Evolutionary conservation across 1,140 invertebrate species (phyloP).

Genomic region (Trachelipus rathkii): DNA sequence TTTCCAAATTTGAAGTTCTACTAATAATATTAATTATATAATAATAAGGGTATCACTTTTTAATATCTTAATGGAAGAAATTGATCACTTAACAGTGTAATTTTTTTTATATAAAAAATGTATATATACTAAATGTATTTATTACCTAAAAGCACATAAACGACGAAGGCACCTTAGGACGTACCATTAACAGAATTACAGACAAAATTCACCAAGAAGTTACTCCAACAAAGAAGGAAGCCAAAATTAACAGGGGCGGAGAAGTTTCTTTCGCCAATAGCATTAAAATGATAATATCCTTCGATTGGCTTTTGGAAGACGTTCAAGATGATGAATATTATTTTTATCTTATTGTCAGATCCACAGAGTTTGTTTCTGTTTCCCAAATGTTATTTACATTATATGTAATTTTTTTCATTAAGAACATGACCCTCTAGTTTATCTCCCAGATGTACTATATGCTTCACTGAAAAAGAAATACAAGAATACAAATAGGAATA

Average conservation of each 20-base stretch:
- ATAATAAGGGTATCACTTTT: not conserved
- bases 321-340: not conserved
- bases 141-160: not conserved
- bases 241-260: not conserved
- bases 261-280: not conserved
- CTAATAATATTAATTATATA: not conserved
- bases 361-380: not conserved
- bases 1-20: not conserved
- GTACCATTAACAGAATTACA: not conserved
- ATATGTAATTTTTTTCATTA: not conserved
- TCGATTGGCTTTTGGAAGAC: not conserved
- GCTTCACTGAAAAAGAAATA: not conserved
- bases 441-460: not conserved
- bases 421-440: not conserved
- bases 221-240: conserved; percentile 2
- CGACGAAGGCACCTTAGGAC: conserved; percentile 5
- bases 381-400: not conserved
- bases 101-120: not conserved
- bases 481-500: not conserved
- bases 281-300: not conserved
- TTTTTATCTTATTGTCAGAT: not conserved
- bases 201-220: not conserved
- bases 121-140: no score
- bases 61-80: not conserved
- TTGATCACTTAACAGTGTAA: not conserved